Conservation (phyloP, 37 sponge, comb jelly and placozoan genomes). For the Dysidea cf. avara region DNA sequence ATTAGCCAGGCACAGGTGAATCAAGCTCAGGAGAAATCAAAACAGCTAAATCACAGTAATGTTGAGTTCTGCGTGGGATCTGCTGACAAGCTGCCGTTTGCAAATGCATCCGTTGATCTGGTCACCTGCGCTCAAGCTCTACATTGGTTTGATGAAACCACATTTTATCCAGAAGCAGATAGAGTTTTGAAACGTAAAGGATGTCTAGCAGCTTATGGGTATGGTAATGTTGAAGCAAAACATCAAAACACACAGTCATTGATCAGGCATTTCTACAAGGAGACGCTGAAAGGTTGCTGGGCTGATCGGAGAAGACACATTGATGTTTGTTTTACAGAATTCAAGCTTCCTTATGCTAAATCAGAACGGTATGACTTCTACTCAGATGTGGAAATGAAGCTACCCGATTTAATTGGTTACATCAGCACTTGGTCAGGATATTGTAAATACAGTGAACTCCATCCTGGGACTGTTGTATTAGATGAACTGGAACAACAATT, state of each 20-base stretch:
- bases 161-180: conserved; percentile 31
- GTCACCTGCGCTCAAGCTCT: conserved; percentile 74
- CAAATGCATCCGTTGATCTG: conserved; percentile 36
- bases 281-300: conserved; percentile 57
- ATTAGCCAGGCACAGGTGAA: conserved; percentile 69
- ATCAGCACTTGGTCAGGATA: conserved; percentile 68
- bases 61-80: conserved; percentile 53
- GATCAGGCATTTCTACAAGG: conserved; percentile 36
- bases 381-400: conserved; percentile 7
- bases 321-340: conserved; percentile 38
- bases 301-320: conserved; percentile 40
- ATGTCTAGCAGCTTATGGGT: conserved; percentile 77
- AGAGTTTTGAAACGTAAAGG: conserved; percentile 59
- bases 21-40: conserved; percentile 25
- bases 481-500: too few relatives aligned
- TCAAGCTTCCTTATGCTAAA: conserved; percentile 36
- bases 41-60: conserved; percentile 4
- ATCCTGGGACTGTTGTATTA: conserved; percentile 45
- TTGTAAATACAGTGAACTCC: conserved; percentile 14
- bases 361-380: conserved; percentile 32
- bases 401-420: conserved; percentile 50
- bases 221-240: conserved; percentile 32
- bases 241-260: conserved; percentile 18
- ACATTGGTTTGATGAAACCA: conserved; percentile 65
- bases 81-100: conserved; percentile 27